Evolutionary conservation across 2,797 vertebrate genomes (phyloP), one percentile per base, ranked within the genome.

Genomic region (Salarias fasciatus): DNA sequence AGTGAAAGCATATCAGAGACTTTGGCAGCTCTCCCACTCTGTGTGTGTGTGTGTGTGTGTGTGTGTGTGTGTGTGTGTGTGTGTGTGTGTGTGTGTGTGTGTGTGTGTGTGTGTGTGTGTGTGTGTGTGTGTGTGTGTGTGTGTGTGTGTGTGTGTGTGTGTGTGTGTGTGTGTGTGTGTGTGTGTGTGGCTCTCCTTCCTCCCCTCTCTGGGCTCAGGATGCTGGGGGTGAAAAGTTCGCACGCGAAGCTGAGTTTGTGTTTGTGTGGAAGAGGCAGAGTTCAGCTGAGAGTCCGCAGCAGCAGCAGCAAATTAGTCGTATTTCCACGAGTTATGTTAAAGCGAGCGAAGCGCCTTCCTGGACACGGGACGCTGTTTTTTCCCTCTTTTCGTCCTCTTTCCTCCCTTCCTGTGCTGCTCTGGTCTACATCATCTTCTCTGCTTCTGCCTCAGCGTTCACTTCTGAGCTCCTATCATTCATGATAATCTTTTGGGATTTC

Each of bases 191-290:
- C 18, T 40, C 62, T 77, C 70, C 79, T 86, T 83, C 85, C 85
- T 85, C 75, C 82, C 67, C 65, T 76, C 80, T 79, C 75, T 78
- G 64, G 13, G 54, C 56, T 73, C 85, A 85, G 86, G 85, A 87
- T 89, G 85, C 48, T 10, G 51, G 69, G 48, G 82, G 82, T 84
- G 82, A 79, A 88, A 86, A 83, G 86, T 87, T 87, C 49, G 79
- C 86, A 87, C 85, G 86, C 83, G 48, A 87, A 56, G 62, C 76
- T 72, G 62, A n/a, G 35, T 58, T 66, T 82, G 59, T 79, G 75
- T 76, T 50, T 65, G 28, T 58, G 58, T 72, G 58, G 37, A 8
- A 35, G n/a, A 53, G 24, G 33, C 6, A 35, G 33, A 35, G 33
- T 35, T 35, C 33, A 35, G 33, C 55, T 68, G 15, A 55, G 72